phyloP scores from a whole-genome alignment of 1,140 invertebrate species.

The Conus ventricosus region DNA sequence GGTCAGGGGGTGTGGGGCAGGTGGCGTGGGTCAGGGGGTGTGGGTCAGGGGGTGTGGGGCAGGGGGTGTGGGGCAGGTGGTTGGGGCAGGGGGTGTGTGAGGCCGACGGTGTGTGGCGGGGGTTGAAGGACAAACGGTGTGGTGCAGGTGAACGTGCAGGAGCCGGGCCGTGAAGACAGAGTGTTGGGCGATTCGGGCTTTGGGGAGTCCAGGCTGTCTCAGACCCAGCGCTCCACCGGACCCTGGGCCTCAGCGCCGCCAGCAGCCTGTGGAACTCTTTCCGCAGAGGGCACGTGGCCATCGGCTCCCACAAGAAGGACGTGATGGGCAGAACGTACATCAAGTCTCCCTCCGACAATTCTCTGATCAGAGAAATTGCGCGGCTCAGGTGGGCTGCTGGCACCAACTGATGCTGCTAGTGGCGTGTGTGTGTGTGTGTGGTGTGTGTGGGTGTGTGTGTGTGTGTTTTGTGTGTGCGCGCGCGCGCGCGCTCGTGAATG shows the following conservation, averaged over 20 bases:
- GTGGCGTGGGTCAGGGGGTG: not conserved
- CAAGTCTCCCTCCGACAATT: slow-evolving; percentile 29
- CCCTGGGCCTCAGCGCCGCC: not conserved
- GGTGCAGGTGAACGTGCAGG: not conserved
- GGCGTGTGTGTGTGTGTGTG: no score
- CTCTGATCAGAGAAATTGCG: slow-evolving; percentile 49
- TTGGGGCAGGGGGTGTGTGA: not conserved
- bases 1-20: no score
- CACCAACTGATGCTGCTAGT: no score
- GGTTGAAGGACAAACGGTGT: no score
- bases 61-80: not conserved
- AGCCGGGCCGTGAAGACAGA: not conserved
- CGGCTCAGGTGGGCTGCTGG: slow-evolving; percentile 47
- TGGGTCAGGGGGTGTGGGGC: not conserved
- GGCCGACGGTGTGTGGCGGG: not conserved
- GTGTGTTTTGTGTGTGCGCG: not conserved
- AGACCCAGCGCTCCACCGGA: not conserved
- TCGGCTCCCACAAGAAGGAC: slow-evolving; percentile 28
- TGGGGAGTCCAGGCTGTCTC: not conserved
- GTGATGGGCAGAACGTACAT: slow-evolving; percentile 48
- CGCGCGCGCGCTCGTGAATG: no score
- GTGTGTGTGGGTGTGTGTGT: no score
- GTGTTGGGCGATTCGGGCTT: not conserved
- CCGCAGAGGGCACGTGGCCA: slow-evolving; percentile 31
- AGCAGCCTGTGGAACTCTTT: slow-evolving; percentile 42